Evolutionary conservation across 1,140 invertebrate species (phyloP).

Genomic region (Drosophila pruinosa): DNA sequence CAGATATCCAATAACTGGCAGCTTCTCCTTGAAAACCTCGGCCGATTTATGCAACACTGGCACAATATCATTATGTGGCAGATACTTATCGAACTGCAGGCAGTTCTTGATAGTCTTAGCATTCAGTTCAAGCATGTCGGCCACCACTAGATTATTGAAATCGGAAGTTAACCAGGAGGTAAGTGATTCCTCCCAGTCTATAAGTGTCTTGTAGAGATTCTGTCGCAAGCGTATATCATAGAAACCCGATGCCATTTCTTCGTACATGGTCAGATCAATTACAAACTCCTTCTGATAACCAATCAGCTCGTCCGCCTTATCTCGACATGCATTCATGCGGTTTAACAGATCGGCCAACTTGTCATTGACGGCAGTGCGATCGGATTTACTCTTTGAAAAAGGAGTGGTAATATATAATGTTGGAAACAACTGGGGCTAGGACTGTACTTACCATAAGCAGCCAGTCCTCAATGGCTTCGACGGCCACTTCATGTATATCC

Average conservation of each 20-base stretch:
- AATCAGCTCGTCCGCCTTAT: slow-evolving; percentile 87
- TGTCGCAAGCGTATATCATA: slow-evolving; percentile 90
- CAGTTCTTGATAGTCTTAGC: slow-evolving; percentile 88
- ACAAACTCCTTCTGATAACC: slow-evolving; percentile 89
- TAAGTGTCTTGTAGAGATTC: slow-evolving; percentile 90
- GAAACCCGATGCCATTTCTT: slow-evolving; percentile 90
- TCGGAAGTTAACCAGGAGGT: slow-evolving; percentile 84
- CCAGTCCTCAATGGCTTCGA: slow-evolving; percentile 73
- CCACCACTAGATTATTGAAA: slow-evolving; percentile 88
- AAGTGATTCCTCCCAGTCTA: slow-evolving; percentile 86
- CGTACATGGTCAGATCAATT: slow-evolving; percentile 91
- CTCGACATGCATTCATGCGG: slow-evolving; percentile 85
- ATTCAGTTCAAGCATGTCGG: slow-evolving; percentile 87
- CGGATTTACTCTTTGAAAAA: slow-evolving; percentile 82
- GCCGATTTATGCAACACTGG: slow-evolving; percentile 89
- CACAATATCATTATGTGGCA: slow-evolving; percentile 90
- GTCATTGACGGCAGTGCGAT: slow-evolving; percentile 86
- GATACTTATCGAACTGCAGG: slow-evolving; percentile 89
- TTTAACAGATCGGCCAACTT: slow-evolving; percentile 86
- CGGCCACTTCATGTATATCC: slow-evolving; percentile 84
- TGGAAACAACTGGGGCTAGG: too few relatives aligned
- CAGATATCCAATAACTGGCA: slow-evolving; percentile 76
- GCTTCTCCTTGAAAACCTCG: slow-evolving; percentile 89
- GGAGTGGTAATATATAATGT: not conserved
- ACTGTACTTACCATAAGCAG: slow-evolving; percentile 59